Evolutionary conservation across 2,888 invertebrate species (phyloP).

Genomic region (Cistogaster globosa): DNA sequence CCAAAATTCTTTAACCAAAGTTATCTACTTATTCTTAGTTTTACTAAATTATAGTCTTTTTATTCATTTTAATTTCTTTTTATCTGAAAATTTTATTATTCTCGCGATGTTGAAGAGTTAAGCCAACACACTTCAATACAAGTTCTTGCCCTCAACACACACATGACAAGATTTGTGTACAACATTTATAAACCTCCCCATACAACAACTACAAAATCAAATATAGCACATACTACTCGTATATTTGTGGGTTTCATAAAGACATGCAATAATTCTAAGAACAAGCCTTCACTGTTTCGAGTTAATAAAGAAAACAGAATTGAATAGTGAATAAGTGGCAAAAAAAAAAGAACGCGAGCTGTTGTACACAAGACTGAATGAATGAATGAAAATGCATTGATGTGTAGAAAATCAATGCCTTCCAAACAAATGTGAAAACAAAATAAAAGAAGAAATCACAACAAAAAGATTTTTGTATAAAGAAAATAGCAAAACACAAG

Average conservation of each 20-base stretch:
- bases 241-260: not conserved
- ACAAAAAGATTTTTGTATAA: no score
- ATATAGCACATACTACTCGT: not conserved
- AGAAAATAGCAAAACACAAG: no score
- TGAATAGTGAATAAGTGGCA: constrained; percentile 32
- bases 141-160: not conserved
- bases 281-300: constrained; percentile 1
- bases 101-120: no score
- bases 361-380: not conserved
- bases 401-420: constrained; percentile 59
- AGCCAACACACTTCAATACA: no score
- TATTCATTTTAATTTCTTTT: no score
- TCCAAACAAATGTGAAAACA: not conserved
- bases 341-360: constrained; percentile 1
- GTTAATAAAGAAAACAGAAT: constrained; percentile 53
- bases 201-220: not conserved
- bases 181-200: no score
- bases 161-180: no score
- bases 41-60: no score
- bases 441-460: not conserved
- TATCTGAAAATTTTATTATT: no score
- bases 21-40: no score
- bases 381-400: constrained; percentile 52
- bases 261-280: constrained; percentile 13
- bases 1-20: no score